Evolutionary conservation across 2,888 invertebrate species (phyloP).

Genomic region (Sinotaia quadrata): DNA sequence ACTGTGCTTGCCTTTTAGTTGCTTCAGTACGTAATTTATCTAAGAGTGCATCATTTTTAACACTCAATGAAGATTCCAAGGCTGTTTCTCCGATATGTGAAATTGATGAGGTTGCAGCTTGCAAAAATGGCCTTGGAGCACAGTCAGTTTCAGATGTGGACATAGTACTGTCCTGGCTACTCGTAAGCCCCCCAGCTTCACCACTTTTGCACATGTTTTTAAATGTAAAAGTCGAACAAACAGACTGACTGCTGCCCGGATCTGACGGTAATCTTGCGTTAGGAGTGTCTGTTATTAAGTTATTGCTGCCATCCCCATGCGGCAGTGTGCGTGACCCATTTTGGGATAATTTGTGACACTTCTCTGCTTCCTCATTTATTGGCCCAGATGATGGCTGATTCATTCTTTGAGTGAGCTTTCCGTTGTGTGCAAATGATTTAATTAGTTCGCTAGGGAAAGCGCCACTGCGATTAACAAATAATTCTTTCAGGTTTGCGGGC

Average conservation of each 20-base stretch:
- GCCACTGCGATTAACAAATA: neutral
- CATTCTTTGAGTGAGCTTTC: conserved; percentile 29
- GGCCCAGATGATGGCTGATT: conserved; percentile 29
- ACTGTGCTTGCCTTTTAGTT: conserved; percentile 75
- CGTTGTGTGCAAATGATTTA: conserved; percentile 23
- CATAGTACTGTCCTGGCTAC: neutral
- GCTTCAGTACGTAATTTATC: conserved; percentile 33
- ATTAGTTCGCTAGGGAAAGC: conserved; percentile 32
- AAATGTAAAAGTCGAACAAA: neutral
- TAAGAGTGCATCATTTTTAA: conserved; percentile 10
- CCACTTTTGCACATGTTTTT: conserved; percentile 20
- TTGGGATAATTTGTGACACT: conserved; percentile 20
- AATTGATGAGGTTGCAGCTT: conserved; percentile 1
- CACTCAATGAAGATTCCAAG: too few species aligned
- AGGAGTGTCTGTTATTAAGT: conserved; percentile 4
- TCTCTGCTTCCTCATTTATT: conserved; percentile 24
- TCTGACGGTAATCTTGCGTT: neutral
- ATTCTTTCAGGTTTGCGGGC: neutral
- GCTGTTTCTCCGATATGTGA: neutral
- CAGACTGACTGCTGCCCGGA: neutral
- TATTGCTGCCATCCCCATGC: conserved; percentile 3
- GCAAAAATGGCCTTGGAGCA: too few species aligned
- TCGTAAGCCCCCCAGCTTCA: neutral
- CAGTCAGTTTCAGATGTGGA: neutral
- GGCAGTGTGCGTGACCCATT: conserved; percentile 24